These are phyloP conservation scores for Tringa solitaria DNA, from an alignment of 2,113 vertebrate species.

Conservation along the genomic window DNA sequence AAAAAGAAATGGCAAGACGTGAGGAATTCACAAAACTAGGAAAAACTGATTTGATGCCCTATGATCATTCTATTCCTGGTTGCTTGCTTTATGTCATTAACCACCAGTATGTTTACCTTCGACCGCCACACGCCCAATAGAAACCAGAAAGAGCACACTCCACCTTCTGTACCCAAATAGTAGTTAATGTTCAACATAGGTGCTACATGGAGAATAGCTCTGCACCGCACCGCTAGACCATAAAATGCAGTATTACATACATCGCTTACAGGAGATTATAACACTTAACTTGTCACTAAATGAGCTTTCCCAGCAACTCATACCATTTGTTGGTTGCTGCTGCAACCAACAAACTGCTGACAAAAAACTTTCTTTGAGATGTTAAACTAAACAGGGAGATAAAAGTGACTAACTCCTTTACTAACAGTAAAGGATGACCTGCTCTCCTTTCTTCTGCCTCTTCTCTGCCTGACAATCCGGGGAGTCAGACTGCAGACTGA, in stretches of 20 bases:
- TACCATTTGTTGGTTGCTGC: not conserved
- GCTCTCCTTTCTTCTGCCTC: not conserved
- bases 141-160: not conserved
- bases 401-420: not conserved
- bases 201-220: not conserved
- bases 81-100: not conserved
- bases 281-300: not conserved
- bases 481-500: not conserved
- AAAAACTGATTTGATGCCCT: not conserved
- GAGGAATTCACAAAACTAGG: not conserved
- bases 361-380: not conserved
- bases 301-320: not conserved
- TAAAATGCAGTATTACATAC: constrained; percentile 14
- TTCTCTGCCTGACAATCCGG: not conserved
- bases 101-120: not conserved
- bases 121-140: not conserved
- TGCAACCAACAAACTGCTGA: not conserved
- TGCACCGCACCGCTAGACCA: not conserved
- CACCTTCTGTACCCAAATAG: constrained; percentile 7
- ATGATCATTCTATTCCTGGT: not conserved
- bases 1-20: not conserved
- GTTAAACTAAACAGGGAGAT: not conserved
- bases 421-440: not conserved
- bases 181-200: constrained; percentile 31
- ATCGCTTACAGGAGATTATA: not conserved